Conservation (phyloP, 2,888 invertebrate species). For the Drosophila antonietae region DNA sequence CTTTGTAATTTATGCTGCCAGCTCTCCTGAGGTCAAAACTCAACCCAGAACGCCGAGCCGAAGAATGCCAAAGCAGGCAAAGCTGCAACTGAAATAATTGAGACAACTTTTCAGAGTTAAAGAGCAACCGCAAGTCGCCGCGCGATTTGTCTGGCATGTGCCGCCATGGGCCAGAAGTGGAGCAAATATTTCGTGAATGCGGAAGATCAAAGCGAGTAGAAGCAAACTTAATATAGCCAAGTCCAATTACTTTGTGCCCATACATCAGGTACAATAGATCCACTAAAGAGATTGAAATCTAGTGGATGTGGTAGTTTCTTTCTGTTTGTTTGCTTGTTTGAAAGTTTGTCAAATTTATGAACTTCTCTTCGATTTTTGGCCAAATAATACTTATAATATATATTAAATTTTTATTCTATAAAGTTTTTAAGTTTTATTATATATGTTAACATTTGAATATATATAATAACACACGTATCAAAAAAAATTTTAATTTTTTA, state of each 20-base stretch:
- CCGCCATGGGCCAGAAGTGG: not conserved
- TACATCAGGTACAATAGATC: not conserved
- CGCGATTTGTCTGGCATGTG: slow-evolving; percentile 1
- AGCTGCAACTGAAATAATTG: slow-evolving; percentile 44
- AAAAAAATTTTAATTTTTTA: too few relatives aligned
- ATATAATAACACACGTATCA: too few relatives aligned
- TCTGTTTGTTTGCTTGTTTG: too few relatives aligned
- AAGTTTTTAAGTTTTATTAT: too few relatives aligned
- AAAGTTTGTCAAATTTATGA: not conserved
- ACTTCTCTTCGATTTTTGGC: too few relatives aligned
- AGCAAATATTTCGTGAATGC: slow-evolving; percentile 11
- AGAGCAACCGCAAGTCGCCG: slow-evolving; percentile 20
- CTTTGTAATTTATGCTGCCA: slow-evolving; percentile 59
- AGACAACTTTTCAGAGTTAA: slow-evolving; percentile 28
- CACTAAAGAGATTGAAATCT: not conserved
- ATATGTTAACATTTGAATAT: too few relatives aligned
- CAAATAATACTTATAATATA: too few relatives aligned
- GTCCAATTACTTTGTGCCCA: slow-evolving; percentile 9
- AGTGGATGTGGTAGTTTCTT: not conserved
- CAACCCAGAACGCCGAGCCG: slow-evolving; percentile 34
- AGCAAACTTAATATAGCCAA: not conserved
- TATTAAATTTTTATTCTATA: too few relatives aligned
- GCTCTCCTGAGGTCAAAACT: slow-evolving; percentile 63
- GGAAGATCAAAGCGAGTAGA: slow-evolving; percentile 9
- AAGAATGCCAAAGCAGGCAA: slow-evolving; percentile 34